These are phyloP conservation scores for Scaptomyza flava DNA, from an alignment of 2,888 invertebrate genomes.

Conservation along the genomic window DNA sequence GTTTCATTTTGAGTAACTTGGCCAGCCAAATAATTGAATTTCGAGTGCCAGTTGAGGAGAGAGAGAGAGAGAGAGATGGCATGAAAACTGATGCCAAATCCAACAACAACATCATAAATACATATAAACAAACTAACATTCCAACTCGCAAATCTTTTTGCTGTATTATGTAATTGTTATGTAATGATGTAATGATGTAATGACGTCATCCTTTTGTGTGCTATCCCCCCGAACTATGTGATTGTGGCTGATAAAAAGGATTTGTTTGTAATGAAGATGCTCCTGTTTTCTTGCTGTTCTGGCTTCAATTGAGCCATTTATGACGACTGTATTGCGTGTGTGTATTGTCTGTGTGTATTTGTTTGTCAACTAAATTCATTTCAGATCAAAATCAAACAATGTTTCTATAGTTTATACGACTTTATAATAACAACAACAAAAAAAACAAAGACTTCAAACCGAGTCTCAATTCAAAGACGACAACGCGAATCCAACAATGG, in stretches of 20 bases:
- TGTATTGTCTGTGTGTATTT: constrained; percentile 2
- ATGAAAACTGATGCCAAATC: too few species aligned
- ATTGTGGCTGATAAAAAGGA: constrained; percentile 53
- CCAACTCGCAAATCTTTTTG: neutral
- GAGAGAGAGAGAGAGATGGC: too few species aligned
- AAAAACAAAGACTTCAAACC: too few species aligned
- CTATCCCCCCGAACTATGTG: constrained; percentile 23
- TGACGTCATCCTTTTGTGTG: constrained; percentile 39
- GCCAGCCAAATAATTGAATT: constrained; percentile 72
- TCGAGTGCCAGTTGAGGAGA: constrained; percentile 37
- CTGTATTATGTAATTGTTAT: constrained; percentile 1
- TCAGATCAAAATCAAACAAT: neutral
- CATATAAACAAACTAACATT: neutral
- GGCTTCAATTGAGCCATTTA: constrained; percentile 57
- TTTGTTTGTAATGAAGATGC: constrained; percentile 23
- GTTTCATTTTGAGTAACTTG: constrained; percentile 56
- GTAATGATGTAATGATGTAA: constrained; percentile 12
- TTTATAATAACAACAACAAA: neutral
- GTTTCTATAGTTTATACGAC: neutral
- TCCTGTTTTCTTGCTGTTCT: constrained; percentile 2
- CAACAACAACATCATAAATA: too few species aligned
- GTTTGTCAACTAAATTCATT: neutral
- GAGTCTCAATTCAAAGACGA: neutral
- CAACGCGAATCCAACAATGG: neutral
- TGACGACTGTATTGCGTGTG: constrained; percentile 35